Conservation (phyloP, 2,888 invertebrate genomes). For the Sesamia inferens region DNA sequence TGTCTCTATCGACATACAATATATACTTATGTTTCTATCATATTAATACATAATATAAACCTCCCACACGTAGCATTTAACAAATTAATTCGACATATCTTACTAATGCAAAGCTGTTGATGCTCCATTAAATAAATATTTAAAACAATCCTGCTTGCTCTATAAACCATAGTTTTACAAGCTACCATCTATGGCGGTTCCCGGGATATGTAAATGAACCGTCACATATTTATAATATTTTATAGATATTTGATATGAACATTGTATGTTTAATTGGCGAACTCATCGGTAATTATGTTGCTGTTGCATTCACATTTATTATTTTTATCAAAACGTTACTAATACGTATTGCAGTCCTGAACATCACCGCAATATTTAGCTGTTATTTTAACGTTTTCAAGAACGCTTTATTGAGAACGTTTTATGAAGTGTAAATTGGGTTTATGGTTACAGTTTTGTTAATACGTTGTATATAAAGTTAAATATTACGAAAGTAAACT, state of each 20-base stretch:
- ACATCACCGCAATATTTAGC: conserved; percentile 1
- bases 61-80: conserved; percentile 26
- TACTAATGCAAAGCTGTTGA: conserved; percentile 38
- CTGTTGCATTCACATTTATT: not conserved
- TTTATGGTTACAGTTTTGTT: conserved; percentile 17
- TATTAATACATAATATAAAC: conserved; percentile 7
- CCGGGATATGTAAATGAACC: conserved; percentile 33
- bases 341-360: not conserved
- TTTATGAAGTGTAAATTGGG: conserved; percentile 38
- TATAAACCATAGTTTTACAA: conserved; percentile 33
- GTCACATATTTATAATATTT: conserved; percentile 34
- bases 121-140: conserved; percentile 41
- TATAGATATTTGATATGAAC: conserved; percentile 17
- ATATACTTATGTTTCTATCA: conserved; percentile 4
- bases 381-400: not conserved
- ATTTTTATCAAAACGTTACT: not conserved
- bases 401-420: conserved; percentile 11
- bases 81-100: conserved; percentile 24
- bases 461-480: conserved; percentile 5
- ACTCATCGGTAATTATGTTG: conserved; percentile 10
- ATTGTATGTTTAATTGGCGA: conserved; percentile 29
- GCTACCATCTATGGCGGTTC: conserved; percentile 27
- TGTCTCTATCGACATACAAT: not conserved
- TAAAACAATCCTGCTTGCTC: conserved; percentile 44
- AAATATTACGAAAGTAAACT: conserved; percentile 17